Conservation (phyloP, 2,113 vertebrate species). For the Percina caprodes region DNA sequence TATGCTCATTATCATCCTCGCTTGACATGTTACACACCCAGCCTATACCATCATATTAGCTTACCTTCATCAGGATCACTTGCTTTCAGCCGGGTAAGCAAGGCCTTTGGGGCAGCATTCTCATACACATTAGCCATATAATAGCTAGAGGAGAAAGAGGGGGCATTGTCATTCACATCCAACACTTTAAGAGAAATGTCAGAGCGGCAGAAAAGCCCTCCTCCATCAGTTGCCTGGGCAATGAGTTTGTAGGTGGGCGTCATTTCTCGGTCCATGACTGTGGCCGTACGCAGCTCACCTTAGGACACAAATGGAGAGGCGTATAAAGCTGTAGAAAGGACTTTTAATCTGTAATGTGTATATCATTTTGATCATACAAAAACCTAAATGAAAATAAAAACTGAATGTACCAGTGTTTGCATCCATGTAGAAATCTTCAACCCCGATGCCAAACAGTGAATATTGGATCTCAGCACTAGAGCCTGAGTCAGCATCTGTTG, state of each 20-base stretch:
- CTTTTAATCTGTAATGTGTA: not conserved
- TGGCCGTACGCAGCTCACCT: constrained; percentile 94
- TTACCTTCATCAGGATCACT: constrained; percentile 93
- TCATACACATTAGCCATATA: constrained; percentile 91
- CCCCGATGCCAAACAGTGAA: constrained; percentile 92
- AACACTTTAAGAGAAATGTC: constrained; percentile 89
- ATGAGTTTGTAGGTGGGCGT: constrained; percentile 89
- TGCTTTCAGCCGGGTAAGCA: constrained; percentile 93
- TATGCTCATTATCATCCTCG: not conserved
- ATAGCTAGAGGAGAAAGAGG: constrained; percentile 88
- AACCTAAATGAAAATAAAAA: not conserved
- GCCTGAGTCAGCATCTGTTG: constrained; percentile 92
- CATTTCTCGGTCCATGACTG: constrained; percentile 89
- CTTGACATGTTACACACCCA: not conserved
- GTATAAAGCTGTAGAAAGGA: not conserved
- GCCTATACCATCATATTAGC: constrained; percentile 36
- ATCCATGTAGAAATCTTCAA: constrained; percentile 95
- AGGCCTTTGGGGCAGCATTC: constrained; percentile 90
- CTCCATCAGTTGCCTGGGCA: constrained; percentile 93
- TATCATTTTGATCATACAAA: not conserved
- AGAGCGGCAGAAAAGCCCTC: constrained; percentile 94
- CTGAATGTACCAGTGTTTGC: constrained; percentile 89
- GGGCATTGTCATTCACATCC: constrained; percentile 96
- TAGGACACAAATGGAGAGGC: constrained; percentile 21
- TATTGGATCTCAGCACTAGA: constrained; percentile 93